Conservation (phyloP, 1,140 invertebrate species). For the Telenomus remus region DNA sequence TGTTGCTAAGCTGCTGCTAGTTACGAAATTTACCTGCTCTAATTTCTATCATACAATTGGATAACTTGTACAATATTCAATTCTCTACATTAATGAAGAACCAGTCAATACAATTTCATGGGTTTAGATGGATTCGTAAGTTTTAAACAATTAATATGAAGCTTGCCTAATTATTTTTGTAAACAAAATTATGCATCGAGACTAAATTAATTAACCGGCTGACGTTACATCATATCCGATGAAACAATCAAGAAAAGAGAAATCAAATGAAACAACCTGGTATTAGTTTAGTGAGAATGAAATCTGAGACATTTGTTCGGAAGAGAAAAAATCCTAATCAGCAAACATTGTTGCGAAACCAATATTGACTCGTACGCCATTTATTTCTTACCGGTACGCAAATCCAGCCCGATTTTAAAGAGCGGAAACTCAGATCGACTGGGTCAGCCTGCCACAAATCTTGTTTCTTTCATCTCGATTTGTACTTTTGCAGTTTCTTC, state of each 20-base stretch:
- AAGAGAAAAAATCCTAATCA: too few relatives aligned
- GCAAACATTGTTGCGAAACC: not conserved
- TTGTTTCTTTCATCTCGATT: slow-evolving; percentile 17
- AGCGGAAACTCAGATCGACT: slow-evolving; percentile 1
- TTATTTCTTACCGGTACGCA: slow-evolving; percentile 1
- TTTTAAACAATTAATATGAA: too few relatives aligned
- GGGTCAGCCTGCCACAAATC: slow-evolving; percentile 11
- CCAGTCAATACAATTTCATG: too few relatives aligned
- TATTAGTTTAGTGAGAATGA: too few relatives aligned
- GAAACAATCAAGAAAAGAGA: too few relatives aligned
- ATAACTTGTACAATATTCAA: not conserved
- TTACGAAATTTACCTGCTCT: slow-evolving; percentile 1
- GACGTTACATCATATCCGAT: too few relatives aligned
- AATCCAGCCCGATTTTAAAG: slow-evolving; percentile 4
- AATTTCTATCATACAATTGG: not conserved
- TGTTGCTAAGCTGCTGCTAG: slow-evolving; percentile 25
- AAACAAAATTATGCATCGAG: too few relatives aligned
- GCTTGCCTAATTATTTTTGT: too few relatives aligned
- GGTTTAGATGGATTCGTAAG: too few relatives aligned
- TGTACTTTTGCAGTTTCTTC: slow-evolving; percentile 41
- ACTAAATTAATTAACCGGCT: too few relatives aligned
- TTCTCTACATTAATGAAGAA: not conserved
- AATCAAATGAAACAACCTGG: too few relatives aligned
- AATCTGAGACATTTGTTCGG: too few relatives aligned
- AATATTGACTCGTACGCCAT: not conserved